Evolutionary conservation across 2,113 vertebrate species (phyloP).

Genomic region (Sciurus niger): DNA sequence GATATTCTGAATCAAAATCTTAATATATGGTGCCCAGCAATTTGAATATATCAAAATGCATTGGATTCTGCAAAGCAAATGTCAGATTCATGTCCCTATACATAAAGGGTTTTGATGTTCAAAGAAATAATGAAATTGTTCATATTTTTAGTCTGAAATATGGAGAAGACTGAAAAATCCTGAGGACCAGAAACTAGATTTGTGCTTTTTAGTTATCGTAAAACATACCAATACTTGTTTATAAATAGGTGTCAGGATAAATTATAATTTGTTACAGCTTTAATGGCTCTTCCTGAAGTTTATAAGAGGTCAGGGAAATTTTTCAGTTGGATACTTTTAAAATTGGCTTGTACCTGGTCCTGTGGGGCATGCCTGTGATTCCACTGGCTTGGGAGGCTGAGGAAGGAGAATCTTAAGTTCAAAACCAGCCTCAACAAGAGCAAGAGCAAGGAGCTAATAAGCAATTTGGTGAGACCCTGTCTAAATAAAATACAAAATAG

Average conservation of each 20-base stretch:
- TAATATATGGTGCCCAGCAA: too few relatives aligned
- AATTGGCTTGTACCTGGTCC: too few relatives aligned
- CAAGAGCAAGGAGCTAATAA: too few relatives aligned
- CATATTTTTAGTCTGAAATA: background rate
- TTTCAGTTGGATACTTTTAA: too few relatives aligned
- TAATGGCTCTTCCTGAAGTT: background rate
- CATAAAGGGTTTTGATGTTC: background rate
- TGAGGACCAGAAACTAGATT: background rate
- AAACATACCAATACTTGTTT: background rate
- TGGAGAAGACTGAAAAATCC: background rate
- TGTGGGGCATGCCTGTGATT: too few relatives aligned
- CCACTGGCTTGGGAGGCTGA: too few relatives aligned
- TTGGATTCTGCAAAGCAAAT: background rate
- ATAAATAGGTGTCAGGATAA: background rate
- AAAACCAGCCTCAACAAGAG: too few relatives aligned
- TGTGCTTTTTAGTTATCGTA: background rate
- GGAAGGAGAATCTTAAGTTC: too few relatives aligned
- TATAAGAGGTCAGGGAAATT: too few relatives aligned
- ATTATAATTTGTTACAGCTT: background rate
- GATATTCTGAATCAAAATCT: too few relatives aligned
- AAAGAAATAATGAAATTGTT: background rate
- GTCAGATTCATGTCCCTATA: background rate
- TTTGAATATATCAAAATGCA: slow-evolving; percentile 1
- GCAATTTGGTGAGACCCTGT: too few relatives aligned
- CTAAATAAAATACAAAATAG: too few relatives aligned